These are phyloP conservation scores for Lymantria dispar DNA, from an alignment of 2,888 invertebrate genomes.

Conservation along the genomic window DNA sequence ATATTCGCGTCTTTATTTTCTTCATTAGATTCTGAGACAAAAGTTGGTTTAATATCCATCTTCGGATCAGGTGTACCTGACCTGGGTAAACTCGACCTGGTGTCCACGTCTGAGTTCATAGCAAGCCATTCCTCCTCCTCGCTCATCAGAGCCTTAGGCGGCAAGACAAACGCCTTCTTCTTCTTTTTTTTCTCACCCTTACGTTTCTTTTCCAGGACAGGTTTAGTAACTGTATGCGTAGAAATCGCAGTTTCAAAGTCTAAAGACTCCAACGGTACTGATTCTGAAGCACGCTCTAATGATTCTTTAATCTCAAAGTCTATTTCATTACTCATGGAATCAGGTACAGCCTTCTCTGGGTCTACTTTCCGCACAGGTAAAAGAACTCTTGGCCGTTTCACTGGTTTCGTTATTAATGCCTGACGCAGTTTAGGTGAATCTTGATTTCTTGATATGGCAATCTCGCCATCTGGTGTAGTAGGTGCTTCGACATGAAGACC, in stretches of 20 bases:
- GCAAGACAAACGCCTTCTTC: constrained; percentile 43
- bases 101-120: constrained; percentile 63
- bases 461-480: constrained; percentile 28
- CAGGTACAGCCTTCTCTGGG: constrained; percentile 29
- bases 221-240: constrained; percentile 67
- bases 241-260: constrained; percentile 71
- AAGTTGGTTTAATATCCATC: constrained; percentile 41
- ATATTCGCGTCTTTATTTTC: constrained; percentile 51
- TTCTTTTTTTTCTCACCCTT: constrained; percentile 46
- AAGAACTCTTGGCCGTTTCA: constrained; percentile 64
- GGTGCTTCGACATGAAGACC: constrained; percentile 34
- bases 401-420: constrained; percentile 55
- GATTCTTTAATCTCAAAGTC: constrained; percentile 25
- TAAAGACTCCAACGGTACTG: constrained; percentile 32
- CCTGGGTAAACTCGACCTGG: constrained; percentile 66
- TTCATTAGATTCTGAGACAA: constrained; percentile 55
- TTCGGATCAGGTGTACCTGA: constrained; percentile 70
- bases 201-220: constrained; percentile 35
- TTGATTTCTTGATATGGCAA: constrained; percentile 37
- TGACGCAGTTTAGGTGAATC: constrained; percentile 70
- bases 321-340: constrained; percentile 28
- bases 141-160: constrained; percentile 44
- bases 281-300: constrained; percentile 23
- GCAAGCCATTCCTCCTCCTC: constrained; percentile 69
- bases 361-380: constrained; percentile 60